A percentile compares a stretch with the other conserved stretches of the same genome.
Evolutionary conservation across 2,797 vertebrate species (phyloP).

Genomic region (Gallinago stenura): DNA sequence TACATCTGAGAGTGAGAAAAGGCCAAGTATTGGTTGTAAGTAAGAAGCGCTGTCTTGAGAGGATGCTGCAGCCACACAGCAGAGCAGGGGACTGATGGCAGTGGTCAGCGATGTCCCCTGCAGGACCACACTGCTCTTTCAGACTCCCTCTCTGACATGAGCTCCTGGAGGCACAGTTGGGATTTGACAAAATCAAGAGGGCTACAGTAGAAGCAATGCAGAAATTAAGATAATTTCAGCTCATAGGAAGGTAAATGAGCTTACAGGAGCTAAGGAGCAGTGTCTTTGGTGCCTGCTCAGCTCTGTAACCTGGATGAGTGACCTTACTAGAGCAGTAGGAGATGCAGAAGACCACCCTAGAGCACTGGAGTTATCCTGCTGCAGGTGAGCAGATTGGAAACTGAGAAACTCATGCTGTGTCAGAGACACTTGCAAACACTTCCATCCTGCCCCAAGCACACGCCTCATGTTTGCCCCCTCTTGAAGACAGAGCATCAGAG

Average conservation of each 20-base stretch:
- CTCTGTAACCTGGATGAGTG: background rate
- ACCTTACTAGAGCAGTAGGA: background rate
- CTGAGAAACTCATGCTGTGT: background rate
- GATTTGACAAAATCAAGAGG: background rate
- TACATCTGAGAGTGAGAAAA: background rate
- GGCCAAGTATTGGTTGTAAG: background rate
- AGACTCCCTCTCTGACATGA: background rate
- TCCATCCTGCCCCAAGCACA: background rate
- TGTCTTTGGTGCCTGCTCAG: background rate
- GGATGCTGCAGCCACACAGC: background rate
- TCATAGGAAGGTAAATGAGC: background rate
- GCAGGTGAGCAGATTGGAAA: background rate
- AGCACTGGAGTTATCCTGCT: background rate
- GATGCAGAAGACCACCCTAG: background rate
- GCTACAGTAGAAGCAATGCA: background rate
- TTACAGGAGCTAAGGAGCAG: background rate
- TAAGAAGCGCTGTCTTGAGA: background rate
- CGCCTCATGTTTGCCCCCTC: accelerated
- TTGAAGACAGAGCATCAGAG: background rate
- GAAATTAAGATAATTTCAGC: background rate
- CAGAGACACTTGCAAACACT: background rate
- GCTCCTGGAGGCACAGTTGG: background rate
- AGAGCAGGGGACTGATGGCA: accelerated
- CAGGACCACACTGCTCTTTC: background rate
- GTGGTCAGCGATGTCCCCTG: background rate